Base-by-base conservation (phyloP, 2,797 vertebrate species). In the Semotilus atromaculatus region DNA sequence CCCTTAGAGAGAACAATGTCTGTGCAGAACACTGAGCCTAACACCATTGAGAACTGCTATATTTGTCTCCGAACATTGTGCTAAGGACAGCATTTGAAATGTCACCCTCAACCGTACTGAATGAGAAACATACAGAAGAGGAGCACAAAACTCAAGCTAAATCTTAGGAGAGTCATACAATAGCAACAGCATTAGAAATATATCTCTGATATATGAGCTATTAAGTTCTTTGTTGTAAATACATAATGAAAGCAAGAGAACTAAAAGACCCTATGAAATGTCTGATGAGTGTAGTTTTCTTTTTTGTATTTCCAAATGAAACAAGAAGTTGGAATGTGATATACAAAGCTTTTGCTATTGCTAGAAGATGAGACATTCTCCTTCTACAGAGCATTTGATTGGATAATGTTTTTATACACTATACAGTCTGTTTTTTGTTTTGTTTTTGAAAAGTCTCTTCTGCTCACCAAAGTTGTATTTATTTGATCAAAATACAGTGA, bases 1-100 rank as follows among this genome's bases (percentile, higher is more conserved):
- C 91, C 92, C 93, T 93, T 93, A 93, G 83, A 93, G 94, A 94
- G 93, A 94, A 92, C 92, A 92, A 94, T 94, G 90, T 91, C 87
- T 85, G 88, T 90, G 71, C 86, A 84, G 91, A 90, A 91, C 86
- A 86, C 80, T 74, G 77, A 34, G 73, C 88, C 86, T 90, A 88
- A 86, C 87, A 92, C 80, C 85, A 84, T 74, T 87, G 70, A 87
- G 51, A 75, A 73, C 68, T 73, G 82, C 89, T 91, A 89, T 91
- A 91, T 92, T 93, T 90, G 87, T 89, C 88, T 83, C 87, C 38
- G 43, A 60, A 82, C 83, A 84, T 67, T 87, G 81, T 81, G 88
- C 81, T 78, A 83, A 80, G 48, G 89, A 89, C 86, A 88, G 86
- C 82, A 86, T 74, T 72, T 86, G 89, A 87, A 89, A 79, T 81